phyloP scores from a whole-genome alignment of 2,888 invertebrate genomes.

The Hirtodrosophila confusa region DNA sequence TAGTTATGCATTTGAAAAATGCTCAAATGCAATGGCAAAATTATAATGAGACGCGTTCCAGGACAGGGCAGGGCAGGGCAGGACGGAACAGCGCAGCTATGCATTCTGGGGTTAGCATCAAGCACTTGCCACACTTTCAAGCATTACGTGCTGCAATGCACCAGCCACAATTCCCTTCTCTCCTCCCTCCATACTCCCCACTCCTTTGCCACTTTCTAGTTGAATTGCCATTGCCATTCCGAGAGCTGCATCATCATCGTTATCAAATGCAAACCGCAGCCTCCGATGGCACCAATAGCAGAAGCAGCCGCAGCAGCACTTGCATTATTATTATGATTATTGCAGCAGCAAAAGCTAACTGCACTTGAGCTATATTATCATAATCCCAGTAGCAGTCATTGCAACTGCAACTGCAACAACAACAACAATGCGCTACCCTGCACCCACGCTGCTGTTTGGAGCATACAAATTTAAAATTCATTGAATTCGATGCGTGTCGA shows the following conservation, averaged over 20 bases:
- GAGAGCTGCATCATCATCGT: conserved; percentile 56
- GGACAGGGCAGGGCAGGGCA: not conserved
- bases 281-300: conserved; percentile 24
- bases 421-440: not conserved
- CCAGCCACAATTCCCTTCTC: conserved; percentile 5
- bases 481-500: conserved; percentile 65
- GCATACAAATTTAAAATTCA: conserved; percentile 69
- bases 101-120: not conserved
- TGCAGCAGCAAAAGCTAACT: conserved; percentile 70
- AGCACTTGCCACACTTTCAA: conserved; percentile 36
- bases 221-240: conserved; percentile 37
- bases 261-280: conserved; percentile 64
- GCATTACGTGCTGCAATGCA: conserved; percentile 56
- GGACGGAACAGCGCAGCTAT: too few species aligned
- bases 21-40: conserved; percentile 26
- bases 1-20: conserved; percentile 26
- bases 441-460: conserved; percentile 5
- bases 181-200: conserved; percentile 4
- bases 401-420: conserved; percentile 33
- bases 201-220: conserved; percentile 23
- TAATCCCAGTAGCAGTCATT: conserved; percentile 63
- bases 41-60: conserved; percentile 35
- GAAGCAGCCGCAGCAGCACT: conserved; percentile 40
- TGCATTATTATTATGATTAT: conserved; percentile 71
- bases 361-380: conserved; percentile 75